These are phyloP conservation scores for Athalia rosae DNA, from an alignment of 2,888 invertebrate species.

Conservation along the genomic window DNA sequence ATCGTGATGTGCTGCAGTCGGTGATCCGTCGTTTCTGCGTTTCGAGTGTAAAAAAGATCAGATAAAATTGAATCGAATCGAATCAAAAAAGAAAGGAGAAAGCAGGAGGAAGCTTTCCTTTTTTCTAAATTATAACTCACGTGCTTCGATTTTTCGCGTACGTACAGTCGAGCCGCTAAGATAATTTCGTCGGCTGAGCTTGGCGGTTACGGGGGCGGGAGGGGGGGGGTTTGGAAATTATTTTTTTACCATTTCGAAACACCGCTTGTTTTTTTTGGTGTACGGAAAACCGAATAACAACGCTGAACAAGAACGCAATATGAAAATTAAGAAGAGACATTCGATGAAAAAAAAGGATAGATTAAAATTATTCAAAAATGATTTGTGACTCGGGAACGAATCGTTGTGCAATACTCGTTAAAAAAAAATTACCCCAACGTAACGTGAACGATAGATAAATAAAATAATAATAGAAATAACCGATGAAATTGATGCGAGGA, in stretches of 20 bases:
- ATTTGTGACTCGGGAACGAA: slow-evolving; percentile 28
- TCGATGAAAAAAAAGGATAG: slow-evolving; percentile 56
- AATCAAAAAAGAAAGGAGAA: no score
- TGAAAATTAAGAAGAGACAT: slow-evolving; percentile 64
- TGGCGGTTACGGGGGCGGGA: no score
- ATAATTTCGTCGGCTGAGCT: no score
- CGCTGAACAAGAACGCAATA: slow-evolving; percentile 29
- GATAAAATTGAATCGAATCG: no score
- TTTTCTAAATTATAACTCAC: neutral
- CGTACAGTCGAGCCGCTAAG: neutral
- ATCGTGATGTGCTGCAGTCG: no score
- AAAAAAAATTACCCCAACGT: neutral
- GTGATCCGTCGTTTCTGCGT: no score
- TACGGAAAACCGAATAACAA: neutral
- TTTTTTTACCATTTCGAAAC: neutral
- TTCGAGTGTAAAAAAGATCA: no score
- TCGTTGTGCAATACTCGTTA: neutral
- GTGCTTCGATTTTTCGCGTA: neutral
- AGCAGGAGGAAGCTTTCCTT: no score
- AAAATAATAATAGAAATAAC: no score
- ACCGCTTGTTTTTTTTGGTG: neutral
- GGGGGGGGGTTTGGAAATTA: neutral
- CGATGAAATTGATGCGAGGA: no score
- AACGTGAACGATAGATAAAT: neutral
- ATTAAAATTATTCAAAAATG: slow-evolving; percentile 53